phyloP scores from a whole-genome alignment of 2,888 invertebrate genomes.

The Platycheirus rosarum region DNA sequence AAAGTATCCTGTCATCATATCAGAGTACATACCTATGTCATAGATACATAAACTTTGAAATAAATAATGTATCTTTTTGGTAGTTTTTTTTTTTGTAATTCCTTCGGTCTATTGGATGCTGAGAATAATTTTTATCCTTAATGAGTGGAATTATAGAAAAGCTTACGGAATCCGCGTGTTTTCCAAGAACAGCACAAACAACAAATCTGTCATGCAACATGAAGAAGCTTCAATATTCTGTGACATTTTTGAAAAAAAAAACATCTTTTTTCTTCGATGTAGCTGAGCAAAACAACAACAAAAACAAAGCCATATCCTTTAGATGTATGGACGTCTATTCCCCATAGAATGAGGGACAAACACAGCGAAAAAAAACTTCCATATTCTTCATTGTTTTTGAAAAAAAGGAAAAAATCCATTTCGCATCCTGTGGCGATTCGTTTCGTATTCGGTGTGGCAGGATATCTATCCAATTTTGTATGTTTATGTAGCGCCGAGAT shows the following conservation, averaged over 20 bases:
- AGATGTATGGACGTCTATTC: constrained; percentile 1
- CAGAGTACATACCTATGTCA: background rate
- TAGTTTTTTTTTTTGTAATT: constrained; percentile 44
- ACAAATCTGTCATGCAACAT: background rate
- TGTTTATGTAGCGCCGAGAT: constrained; percentile 52
- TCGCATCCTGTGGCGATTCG: constrained; percentile 74
- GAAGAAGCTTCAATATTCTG: constrained; percentile 15
- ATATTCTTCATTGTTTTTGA: constrained; percentile 47
- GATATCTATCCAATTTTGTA: constrained; percentile 72
- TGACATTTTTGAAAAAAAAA: constrained; percentile 26
- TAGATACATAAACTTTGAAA: constrained; percentile 16
- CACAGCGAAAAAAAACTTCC: constrained; percentile 46
- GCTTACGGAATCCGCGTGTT: constrained; percentile 50
- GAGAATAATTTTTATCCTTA: constrained; percentile 53
- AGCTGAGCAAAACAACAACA: constrained; percentile 28
- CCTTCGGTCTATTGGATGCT: constrained; percentile 18
- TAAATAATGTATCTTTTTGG: constrained; percentile 25
- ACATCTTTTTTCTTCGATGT: constrained; percentile 8
- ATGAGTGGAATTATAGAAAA: constrained; percentile 64
- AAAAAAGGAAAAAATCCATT: constrained; percentile 61
- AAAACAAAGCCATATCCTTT: background rate
- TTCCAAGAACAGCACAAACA: background rate
- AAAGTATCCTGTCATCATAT: constrained; percentile 62
- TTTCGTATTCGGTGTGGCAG: constrained; percentile 74
- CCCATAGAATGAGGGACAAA: constrained; percentile 8